Conservation (phyloP, 2,113 vertebrate genomes). For the Hemibagrus wyckioides region DNA sequence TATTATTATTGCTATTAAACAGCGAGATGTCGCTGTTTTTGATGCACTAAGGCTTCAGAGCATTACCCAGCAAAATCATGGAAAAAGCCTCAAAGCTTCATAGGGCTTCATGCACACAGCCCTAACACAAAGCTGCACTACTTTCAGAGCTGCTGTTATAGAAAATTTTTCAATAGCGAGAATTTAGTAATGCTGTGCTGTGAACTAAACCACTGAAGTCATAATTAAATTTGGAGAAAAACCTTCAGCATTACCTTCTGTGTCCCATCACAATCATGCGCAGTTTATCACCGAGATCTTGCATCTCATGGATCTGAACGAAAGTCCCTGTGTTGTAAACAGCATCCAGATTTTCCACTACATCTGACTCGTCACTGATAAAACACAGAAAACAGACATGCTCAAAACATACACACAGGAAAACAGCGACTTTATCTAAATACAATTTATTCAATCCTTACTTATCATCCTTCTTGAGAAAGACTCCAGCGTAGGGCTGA, state of each 20-base stretch:
- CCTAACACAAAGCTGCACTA: not conserved
- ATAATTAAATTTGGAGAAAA: not conserved
- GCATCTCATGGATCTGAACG: slow-evolving; percentile 98
- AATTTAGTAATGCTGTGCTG: not conserved
- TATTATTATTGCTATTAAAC: too few species aligned
- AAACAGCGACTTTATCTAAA: not conserved
- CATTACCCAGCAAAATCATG: not conserved
- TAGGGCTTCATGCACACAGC: not conserved
- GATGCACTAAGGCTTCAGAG: not conserved
- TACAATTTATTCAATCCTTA: slow-evolving; percentile 61
- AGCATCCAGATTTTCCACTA: slow-evolving; percentile 88
- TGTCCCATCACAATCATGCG: slow-evolving; percentile 99
- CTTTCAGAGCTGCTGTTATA: not conserved
- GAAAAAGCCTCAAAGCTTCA: not conserved
- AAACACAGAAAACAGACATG: not conserved
- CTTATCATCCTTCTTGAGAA: slow-evolving; percentile 92
- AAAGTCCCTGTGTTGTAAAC: slow-evolving; percentile 92
- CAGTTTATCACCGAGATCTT: slow-evolving; percentile 95
- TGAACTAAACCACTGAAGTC: not conserved
- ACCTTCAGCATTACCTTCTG: slow-evolving; percentile 75
- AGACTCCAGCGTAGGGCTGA: slow-evolving; percentile 95
- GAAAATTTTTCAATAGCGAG: not conserved
- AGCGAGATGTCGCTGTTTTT: not conserved
- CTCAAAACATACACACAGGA: not conserved
- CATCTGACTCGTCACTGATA: slow-evolving; percentile 87